Conservation (phyloP, 1,140 invertebrate species). For the Pseudomyrmex pallidus region DNA sequence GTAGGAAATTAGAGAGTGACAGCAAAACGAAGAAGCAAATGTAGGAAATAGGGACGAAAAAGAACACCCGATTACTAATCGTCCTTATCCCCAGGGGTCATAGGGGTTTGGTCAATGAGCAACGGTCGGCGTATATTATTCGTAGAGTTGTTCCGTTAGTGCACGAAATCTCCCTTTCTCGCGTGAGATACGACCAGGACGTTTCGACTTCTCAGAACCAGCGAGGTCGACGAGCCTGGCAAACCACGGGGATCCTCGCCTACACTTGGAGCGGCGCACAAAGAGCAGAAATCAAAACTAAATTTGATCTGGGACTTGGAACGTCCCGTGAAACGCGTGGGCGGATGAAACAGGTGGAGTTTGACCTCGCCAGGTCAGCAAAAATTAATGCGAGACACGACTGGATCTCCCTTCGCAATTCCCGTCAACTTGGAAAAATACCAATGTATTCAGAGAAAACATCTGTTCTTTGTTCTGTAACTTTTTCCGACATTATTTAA, state of each 20-base stretch:
- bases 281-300: slow-evolving; percentile 69
- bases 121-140: slow-evolving; percentile 72
- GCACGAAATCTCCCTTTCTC: slow-evolving; percentile 65
- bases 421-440: background rate
- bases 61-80: slow-evolving; percentile 75
- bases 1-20: slow-evolving; percentile 4
- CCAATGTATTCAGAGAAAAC: background rate
- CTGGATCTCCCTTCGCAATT: slow-evolving; percentile 2
- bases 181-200: slow-evolving; percentile 72
- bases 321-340: slow-evolving; percentile 24
- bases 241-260: slow-evolving; percentile 74
- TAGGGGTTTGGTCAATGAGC: slow-evolving; percentile 67
- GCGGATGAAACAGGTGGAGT: slow-evolving; percentile 65
- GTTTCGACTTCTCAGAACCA: slow-evolving; percentile 74
- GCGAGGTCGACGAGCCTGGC: slow-evolving; percentile 68
- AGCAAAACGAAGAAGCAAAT: slow-evolving; percentile 19
- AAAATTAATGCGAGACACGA: slow-evolving; percentile 59
- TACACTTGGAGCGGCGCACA: slow-evolving; percentile 59
- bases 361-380: slow-evolving; percentile 42
- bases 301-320: slow-evolving; percentile 62
- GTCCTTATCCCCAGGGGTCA: slow-evolving; percentile 74
- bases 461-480: background rate
- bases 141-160: slow-evolving; percentile 68
- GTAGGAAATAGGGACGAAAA: slow-evolving; percentile 33
- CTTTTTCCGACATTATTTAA: too few species aligned